Percentiles rank a stretch among this genome's conserved stretches.
phyloP scores from a whole-genome alignment of 2,113 vertebrate genomes.

The Anguilla rostrata region DNA sequence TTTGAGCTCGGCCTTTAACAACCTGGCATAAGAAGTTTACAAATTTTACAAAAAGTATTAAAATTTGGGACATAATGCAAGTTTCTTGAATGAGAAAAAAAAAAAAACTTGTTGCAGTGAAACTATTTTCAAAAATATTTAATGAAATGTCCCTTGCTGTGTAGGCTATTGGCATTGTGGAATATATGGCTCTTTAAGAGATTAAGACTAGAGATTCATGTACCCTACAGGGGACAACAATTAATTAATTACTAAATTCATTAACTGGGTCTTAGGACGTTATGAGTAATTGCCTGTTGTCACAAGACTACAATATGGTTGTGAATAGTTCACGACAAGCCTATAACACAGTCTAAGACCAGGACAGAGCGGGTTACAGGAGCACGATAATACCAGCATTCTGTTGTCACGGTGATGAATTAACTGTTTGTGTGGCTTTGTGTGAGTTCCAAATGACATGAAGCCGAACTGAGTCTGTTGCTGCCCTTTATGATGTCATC shows the following conservation, averaged over 20 bases:
- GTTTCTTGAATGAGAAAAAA: no score
- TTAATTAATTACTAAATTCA: no score
- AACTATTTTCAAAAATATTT: not conserved
- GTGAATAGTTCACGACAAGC: not conserved
- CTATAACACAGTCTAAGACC: not conserved
- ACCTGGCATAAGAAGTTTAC: no score
- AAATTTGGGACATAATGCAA: no score
- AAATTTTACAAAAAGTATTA: no score
- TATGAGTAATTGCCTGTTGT: not conserved
- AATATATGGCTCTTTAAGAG: no score
- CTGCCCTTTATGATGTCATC: not conserved
- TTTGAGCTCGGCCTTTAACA: not conserved
- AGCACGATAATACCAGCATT: not conserved
- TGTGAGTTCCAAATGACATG: not conserved
- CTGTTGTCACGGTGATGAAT: not conserved
- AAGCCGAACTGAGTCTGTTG: slow-evolving; percentile 21
- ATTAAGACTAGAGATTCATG: no score
- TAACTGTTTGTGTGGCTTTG: not conserved
- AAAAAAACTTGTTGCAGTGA: no score
- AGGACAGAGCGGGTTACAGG: not conserved
- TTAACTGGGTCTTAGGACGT: no score
- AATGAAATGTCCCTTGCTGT: no score
- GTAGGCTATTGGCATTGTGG: no score
- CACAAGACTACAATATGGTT: not conserved
- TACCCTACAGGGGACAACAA: no score